Percentiles rank a stretch among this genome's conserved stretches.
These are phyloP conservation scores for Zosterops hypoxanthus DNA, from an alignment of 2,113 vertebrate species.

Conservation along the genomic window DNA sequence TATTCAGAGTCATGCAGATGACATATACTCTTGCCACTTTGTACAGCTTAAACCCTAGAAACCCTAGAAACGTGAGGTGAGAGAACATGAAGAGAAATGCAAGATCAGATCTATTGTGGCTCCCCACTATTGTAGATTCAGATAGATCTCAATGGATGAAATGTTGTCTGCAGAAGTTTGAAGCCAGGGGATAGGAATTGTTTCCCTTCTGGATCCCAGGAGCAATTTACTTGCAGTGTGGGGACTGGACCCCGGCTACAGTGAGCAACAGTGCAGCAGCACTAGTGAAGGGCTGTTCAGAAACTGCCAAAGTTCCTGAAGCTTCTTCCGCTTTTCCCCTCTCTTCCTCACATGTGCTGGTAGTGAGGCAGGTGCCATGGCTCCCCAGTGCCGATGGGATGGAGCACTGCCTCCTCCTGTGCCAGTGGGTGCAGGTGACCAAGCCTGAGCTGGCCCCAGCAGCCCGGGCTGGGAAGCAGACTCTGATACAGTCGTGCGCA, in stretches of 20 bases:
- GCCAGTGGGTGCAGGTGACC: not conserved
- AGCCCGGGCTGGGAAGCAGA: not conserved
- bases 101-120: not conserved
- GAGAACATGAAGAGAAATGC: not conserved
- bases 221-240: fast-evolving
- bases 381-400: not conserved
- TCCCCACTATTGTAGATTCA: not conserved
- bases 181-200: not conserved
- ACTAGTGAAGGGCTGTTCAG: fast-evolving
- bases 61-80: not conserved
- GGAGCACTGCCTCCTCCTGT: not conserved
- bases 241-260: fast-evolving
- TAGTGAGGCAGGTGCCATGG: not conserved
- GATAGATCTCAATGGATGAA: not conserved
- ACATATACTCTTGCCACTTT: fast-evolving
- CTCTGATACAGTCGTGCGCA: not conserved
- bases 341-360: not conserved
- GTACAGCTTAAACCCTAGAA: not conserved
- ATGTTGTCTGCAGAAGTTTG: not conserved
- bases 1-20: not conserved
- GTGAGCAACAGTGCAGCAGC: fast-evolving
- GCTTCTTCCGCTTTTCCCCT: not conserved
- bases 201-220: not conserved
- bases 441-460: not conserved
- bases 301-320: not conserved